Base-by-base conservation (phyloP, 2,888 invertebrate species). In the Papilio protenor region DNA sequence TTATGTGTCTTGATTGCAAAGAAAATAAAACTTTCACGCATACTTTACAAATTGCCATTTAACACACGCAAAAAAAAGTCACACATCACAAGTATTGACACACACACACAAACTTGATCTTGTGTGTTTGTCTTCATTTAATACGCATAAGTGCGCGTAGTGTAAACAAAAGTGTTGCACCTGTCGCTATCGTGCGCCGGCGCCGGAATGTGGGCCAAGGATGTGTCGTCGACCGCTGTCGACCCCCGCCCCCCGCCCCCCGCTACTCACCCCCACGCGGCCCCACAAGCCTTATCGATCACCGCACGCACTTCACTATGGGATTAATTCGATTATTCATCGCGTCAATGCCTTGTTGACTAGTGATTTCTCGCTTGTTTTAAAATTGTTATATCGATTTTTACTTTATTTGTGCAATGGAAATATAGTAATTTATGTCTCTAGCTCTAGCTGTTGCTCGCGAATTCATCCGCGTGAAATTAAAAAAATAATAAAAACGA, bases 181-280 rank as follows among this genome's bases (percentile, higher is more conserved):
- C 80, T 77, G 64, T 61, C 70, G 76, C 64, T 77, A 59, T 64
- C 70, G 77, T 59, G 75, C 80, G 80, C 79, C 79, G 59, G 80
- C 75, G 82, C 79, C 73, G 86, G 86, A 80, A 88, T 89, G 83
- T 85, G 83, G 87, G 86, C 85, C 89, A 89, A 89, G 89, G 90
- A 87, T 88, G 86, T 84, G 83, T 84, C 83, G 83, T 80, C 82
- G 82, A 82, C 80, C 77, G 77, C n/a, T n/a, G n/a, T n/a, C n/a
- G n/a, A n/a, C n/a, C n/a, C n/a, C n/a, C n/a, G 77, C 77, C 74
- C 76, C 61, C 64, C 66, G 77, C 73, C 69, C 23, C 59, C 21
- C 73, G 75, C 75, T 77, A 69, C 79, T 77, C 73, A 71, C 45
- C 14, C 27, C 21, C 57, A 12, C 59, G 80, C 80, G 72, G 27